Base-by-base conservation (phyloP, 2,797 vertebrate genomes). In the Octomys mimax region DNA sequence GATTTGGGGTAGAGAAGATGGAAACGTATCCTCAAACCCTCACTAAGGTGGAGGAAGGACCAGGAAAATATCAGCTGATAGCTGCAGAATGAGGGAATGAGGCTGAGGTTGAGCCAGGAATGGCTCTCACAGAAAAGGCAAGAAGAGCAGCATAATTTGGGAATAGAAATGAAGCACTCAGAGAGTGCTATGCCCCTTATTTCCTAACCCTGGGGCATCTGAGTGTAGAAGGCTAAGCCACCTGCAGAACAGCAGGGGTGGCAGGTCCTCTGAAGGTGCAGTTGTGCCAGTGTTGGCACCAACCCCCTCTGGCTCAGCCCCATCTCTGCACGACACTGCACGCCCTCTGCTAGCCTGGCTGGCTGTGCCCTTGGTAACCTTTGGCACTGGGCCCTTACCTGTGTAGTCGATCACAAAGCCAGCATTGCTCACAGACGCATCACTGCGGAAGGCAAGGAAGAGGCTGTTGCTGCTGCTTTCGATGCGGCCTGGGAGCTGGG, bases 391-490 rank as follows among this genome's bases (percentile, higher is more conserved):
- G 19, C 12, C 1, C 5, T 78, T 18, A 99, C 99, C 99, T 97
- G 99, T 99, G 98, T 99, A 99, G 97, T 99, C 99, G 57, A 99
- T 99, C 93, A 99, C 99, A 22, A 99, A 99, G 93, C 99, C 99
- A 0, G 99, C 98, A 93, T 99, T 99, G 99, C 99, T 99, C 98
- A 99, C 99, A 0, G 99, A 99, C 0, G 99, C 99, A 0, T 99
- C 99, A 0, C 99, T 99, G 57, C 99, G 99, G 98, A 99, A 99
- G 14, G 99, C 99, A 24, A 99, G 98, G 98, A 99, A 99, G 42
- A 99, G 99, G 0, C 97, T 99, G 98, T 99, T 99, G 98, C 99
- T 99, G 98, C 99, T 99, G 99, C 99, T 99, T 98, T 99, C 99
- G 0, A 99, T 99, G 94, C 99, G 99, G 77, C 99, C 98, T 0